Evolutionary conservation across 2,888 invertebrate genomes (phyloP).

Genomic region (Ferrisia virgata): DNA sequence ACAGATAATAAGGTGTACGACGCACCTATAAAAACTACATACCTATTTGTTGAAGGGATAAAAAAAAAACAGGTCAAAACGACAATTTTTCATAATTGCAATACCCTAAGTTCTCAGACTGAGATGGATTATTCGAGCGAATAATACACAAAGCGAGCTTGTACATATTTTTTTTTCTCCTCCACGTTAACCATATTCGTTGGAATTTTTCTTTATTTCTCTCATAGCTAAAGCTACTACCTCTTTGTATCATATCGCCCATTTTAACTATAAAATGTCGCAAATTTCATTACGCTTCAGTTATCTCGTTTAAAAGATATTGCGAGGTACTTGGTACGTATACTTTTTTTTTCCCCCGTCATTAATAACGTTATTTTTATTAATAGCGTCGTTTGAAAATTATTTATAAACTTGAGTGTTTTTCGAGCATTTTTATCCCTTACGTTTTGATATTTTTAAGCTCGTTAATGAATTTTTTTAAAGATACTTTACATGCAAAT

Average conservation of each 20-base stretch:
- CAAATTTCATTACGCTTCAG: slow-evolving; percentile 11
- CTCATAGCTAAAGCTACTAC: no score
- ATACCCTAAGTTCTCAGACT: neutral
- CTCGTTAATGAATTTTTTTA: no score
- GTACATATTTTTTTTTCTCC: neutral
- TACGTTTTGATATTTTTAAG: no score
- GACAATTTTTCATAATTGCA: slow-evolving; percentile 14
- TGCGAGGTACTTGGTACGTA: neutral
- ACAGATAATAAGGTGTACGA: slow-evolving; percentile 12
- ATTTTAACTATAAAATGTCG: neutral
- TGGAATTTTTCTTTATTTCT: slow-evolving; percentile 19
- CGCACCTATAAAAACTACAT: neutral
- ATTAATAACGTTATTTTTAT: neutral
- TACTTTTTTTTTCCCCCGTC: neutral
- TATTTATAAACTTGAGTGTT: neutral
- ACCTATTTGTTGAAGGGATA: neutral
- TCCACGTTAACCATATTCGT: neutral
- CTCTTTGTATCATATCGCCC: neutral
- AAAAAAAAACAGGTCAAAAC: slow-evolving; percentile 4
- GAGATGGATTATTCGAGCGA: slow-evolving; percentile 26
- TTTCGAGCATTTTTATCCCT: no score
- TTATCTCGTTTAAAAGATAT: slow-evolving; percentile 18
- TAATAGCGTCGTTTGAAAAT: neutral
- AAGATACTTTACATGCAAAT: no score
- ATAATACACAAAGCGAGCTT: slow-evolving; percentile 13